Base-by-base conservation (phyloP, 1,140 invertebrate genomes). In the Drosophila bipectinata region DNA sequence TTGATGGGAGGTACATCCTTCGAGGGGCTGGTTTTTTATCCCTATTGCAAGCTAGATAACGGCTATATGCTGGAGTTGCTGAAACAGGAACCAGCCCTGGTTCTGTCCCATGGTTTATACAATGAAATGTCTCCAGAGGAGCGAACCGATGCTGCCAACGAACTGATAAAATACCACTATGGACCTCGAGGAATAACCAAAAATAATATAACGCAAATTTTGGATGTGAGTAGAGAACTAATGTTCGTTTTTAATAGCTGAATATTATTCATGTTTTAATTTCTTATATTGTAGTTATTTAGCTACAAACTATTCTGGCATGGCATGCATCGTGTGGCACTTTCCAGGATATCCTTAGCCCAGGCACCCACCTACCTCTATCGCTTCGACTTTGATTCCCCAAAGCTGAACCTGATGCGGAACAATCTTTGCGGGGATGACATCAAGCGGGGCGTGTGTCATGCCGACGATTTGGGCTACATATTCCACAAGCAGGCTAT, bases 401-500 rank as follows among this genome's bases (percentile, higher is more conserved):
- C 76, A 4, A 69, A 54, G 9, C 67, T 77, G 12, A 92, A 91
- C 52, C 47, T 90, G 30, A 72, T 76, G 59, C 67, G 90, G 7
- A 61, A 92, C 26, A 90, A 87, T 30, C 73, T 87, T 8, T 91
- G 90, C 18, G 74, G 87, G 0, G 32, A 72, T 12, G 63, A 77
- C 28, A 80, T 90, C 10, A 76, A 63, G 24, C 63, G 69, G 1
- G 87, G 87, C 1, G 93, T 93, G 3, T 93, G 92, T 59, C 95
- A 95, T 83, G 93, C 92, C 0, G 95, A 95, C 66, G 95, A 95
- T 60, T 41, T 95, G 8, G 94, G 93, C 54, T 95, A 95, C 79
- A 72, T 95, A 4, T 95, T 95, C 76, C 91, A 92, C 54, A 93
- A 92, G 39, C 66, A 74, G 49, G 67, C 92, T 34, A 92, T 91